A percentile compares a stretch with the other conserved stretches of the same genome.
phyloP scores from a whole-genome alignment of 2,797 vertebrate genomes.

The Xerus rutilus region DNA sequence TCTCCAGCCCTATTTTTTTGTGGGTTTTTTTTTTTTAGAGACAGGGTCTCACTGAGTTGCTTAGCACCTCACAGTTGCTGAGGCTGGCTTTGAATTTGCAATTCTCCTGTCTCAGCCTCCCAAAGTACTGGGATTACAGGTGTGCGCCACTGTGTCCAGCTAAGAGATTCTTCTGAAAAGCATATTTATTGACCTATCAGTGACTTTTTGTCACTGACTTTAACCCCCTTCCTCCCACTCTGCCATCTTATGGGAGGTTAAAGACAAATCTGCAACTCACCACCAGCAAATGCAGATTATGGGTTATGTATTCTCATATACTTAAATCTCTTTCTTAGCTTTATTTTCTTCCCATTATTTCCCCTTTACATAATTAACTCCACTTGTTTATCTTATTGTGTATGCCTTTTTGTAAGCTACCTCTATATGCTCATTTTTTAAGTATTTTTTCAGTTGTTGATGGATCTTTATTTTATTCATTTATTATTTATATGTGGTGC shows the following conservation, averaged over 20 bases:
- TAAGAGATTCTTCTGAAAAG: neutral
- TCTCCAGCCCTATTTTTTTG: too few species aligned
- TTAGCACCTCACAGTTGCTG: too few species aligned
- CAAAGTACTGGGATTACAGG: too few species aligned
- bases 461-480: too few species aligned
- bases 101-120: too few species aligned
- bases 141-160: too few species aligned
- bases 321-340: neutral
- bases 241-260: neutral
- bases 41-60: too few species aligned
- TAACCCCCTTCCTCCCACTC: neutral
- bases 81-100: too few species aligned
- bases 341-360: neutral
- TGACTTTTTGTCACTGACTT: neutral
- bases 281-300: neutral
- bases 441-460: too few species aligned
- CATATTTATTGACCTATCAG: too few species aligned
- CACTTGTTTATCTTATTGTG: neutral
- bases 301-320: accelerated
- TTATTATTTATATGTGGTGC: too few species aligned
- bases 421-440: neutral
- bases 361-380: neutral
- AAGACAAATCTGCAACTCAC: neutral
- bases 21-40: too few species aligned
- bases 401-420: neutral